phyloP scores from a whole-genome alignment of 1,140 invertebrate genomes.

The Aphis gossypii region DNA sequence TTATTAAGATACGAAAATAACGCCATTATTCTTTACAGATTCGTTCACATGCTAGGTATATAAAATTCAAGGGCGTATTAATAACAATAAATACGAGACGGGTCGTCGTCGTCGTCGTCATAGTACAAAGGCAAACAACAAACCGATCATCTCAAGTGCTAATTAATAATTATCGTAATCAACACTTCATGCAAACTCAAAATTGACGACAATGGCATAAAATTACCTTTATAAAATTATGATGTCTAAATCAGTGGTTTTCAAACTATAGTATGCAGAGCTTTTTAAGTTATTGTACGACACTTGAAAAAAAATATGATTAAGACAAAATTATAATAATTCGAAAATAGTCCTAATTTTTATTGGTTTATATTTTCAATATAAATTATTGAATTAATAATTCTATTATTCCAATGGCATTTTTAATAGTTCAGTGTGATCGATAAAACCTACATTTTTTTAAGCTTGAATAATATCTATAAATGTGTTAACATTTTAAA shows the following conservation, averaged over 20 bases:
- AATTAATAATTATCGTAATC: not conserved
- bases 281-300: not conserved
- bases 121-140: not conserved
- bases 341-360: too few species aligned
- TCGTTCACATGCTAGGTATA: not conserved
- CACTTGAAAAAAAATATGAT: too few species aligned
- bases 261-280: not conserved
- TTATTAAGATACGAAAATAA: not conserved
- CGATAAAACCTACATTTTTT: too few species aligned
- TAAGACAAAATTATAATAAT: too few species aligned
- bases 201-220: not conserved
- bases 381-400: too few species aligned
- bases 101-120: not conserved
- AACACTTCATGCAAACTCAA: too few species aligned
- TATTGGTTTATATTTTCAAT: too few species aligned
- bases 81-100: not conserved
- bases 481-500: too few species aligned
- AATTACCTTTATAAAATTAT: not conserved
- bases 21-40: not conserved
- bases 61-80: not conserved
- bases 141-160: not conserved
- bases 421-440: too few species aligned
- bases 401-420: too few species aligned
- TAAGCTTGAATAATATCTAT: too few species aligned
- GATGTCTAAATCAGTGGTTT: not conserved